Conservation (phyloP, 2,888 invertebrate genomes). For the Pachycephus smyrnensis region DNA sequence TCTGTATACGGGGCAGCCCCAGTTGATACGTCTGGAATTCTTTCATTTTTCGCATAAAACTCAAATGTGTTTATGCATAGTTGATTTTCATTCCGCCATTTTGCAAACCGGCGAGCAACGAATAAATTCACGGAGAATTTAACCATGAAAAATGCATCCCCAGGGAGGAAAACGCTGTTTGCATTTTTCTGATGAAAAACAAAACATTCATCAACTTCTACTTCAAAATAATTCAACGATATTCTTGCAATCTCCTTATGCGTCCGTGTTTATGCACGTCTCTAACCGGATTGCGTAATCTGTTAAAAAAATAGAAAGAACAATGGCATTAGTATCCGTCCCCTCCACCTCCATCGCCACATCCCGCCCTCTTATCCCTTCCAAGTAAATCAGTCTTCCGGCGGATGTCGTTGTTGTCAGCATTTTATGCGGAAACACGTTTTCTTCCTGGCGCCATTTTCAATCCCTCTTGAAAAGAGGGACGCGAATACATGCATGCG, state of each 20-base stretch:
- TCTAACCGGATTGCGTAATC: background rate
- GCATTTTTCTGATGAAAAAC: conserved; percentile 4
- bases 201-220: background rate
- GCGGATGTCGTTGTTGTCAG: conserved; percentile 3
- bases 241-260: background rate
- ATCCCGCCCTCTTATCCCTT: conserved; percentile 1
- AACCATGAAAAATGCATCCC: background rate
- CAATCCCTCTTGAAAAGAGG: background rate
- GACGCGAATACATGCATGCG: background rate
- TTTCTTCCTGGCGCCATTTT: background rate
- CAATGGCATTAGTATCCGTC: no score
- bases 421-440: background rate
- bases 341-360: background rate
- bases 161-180: background rate
- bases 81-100: conserved; percentile 9
- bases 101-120: background rate
- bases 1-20: background rate
- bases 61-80: conserved; percentile 6
- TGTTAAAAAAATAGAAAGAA: no score
- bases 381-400: conserved; percentile 11
- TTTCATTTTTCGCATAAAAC: background rate
- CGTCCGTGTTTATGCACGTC: background rate
- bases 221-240: background rate
- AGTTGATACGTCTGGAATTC: background rate
- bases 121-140: conserved; percentile 3